Conservation (phyloP, 2,888 invertebrate genomes). For the Cenopis cana region DNA sequence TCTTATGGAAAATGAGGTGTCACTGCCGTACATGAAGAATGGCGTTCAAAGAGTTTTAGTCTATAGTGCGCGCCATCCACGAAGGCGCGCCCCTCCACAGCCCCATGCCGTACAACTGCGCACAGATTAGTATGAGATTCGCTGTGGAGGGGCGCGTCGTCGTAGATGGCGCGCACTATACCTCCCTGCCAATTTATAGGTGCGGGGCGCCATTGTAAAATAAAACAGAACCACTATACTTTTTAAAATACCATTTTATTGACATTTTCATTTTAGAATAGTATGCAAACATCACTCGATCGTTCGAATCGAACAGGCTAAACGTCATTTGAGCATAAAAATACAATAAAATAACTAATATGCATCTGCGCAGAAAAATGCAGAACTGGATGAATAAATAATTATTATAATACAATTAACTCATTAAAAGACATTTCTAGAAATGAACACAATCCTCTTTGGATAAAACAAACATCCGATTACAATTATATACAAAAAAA, state of each 20-base stretch:
- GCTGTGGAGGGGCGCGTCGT: too few relatives aligned
- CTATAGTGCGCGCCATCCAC: too few relatives aligned
- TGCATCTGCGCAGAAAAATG: conserved; percentile 61
- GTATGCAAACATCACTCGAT: conserved; percentile 82
- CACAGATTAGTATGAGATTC: too few relatives aligned
- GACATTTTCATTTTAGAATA: conserved; percentile 82
- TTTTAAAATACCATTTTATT: conserved; percentile 84
- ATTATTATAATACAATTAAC: conserved; percentile 72
- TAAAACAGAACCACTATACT: conserved; percentile 54
- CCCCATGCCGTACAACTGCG: too few relatives aligned
- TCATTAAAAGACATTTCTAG: conserved; percentile 61
- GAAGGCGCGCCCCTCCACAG: too few relatives aligned
- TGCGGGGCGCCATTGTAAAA: too few relatives aligned
- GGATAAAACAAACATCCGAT: conserved; percentile 71
- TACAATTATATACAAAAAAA: conserved; percentile 61
- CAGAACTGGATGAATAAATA: conserved; percentile 78
- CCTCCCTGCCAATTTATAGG: too few relatives aligned
- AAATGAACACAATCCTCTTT: conserved; percentile 84
- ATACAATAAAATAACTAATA: conserved; percentile 56
- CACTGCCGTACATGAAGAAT: too few relatives aligned
- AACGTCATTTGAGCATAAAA: conserved; percentile 77
- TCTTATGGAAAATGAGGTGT: too few relatives aligned
- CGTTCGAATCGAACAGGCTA: conserved; percentile 69
- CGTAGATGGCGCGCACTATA: too few relatives aligned
- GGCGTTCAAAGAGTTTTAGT: too few relatives aligned